Evolutionary conservation across 2,113 vertebrate species (phyloP).

Genomic region (Notothenia coriiceps): DNA sequence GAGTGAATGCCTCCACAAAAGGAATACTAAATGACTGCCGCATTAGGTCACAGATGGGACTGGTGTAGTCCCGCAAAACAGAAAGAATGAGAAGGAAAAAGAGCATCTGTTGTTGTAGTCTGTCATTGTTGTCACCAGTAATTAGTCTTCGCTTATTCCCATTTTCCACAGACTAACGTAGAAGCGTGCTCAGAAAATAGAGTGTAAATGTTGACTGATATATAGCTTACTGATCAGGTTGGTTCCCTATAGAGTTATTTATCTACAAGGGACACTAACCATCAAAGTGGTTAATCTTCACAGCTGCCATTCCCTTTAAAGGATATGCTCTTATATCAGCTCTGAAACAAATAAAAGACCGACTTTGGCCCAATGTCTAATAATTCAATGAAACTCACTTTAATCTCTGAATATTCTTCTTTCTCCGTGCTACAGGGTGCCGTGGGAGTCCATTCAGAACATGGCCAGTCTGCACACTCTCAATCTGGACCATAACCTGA

Average conservation of each 20-base stretch:
- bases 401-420: neutral
- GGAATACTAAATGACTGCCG: conserved; percentile 35
- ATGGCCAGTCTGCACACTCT: conserved; percentile 92
- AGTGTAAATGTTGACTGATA: conserved; percentile 12
- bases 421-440: conserved; percentile 75
- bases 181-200: neutral
- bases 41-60: conserved; percentile 57
- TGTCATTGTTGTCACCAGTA: conserved; percentile 37
- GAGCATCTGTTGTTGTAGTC: conserved; percentile 54
- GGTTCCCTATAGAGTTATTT: neutral
- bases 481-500: conserved; percentile 94
- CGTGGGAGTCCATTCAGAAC: conserved; percentile 91
- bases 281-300: neutral
- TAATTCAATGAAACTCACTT: neutral
- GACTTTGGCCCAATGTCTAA: conserved; percentile 52
- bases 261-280: neutral
- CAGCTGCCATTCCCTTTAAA: conserved; percentile 2
- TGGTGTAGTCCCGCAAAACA: conserved; percentile 16
- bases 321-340: neutral
- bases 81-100: conserved; percentile 40
- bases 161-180: conserved; percentile 4
- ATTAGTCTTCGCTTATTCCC: conserved; percentile 34
- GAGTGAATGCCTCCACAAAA: conserved; percentile 10
- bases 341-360: conserved; percentile 59
- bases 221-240: neutral